Base-by-base conservation (phyloP, 2,113 vertebrate species). In the Arothron firmamentum region DNA sequence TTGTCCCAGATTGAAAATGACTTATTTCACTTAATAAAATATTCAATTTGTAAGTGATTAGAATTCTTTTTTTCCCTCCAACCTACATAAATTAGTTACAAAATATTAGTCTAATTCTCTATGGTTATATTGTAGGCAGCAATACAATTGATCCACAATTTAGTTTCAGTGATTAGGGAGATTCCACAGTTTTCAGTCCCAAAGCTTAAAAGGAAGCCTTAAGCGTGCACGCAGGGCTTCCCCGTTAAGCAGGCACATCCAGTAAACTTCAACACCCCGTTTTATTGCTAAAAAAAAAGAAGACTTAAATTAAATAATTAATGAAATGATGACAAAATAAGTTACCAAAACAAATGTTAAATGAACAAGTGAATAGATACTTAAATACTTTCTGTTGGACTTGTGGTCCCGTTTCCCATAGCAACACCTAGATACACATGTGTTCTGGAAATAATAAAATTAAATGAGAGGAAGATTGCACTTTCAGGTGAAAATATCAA, bases 41-140 rank as follows among this genome's bases (percentile, higher is more conserved):
- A 90, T 83, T 91, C 63, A 83, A 87, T 87, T 90, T 91, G 80
- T 91, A 78, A 88, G 74, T 85, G 80, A 90, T 92, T 91, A 91
- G 87, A 91, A 90, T 90, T 90, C 83, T 77, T 82, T 83, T 57
- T 59, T 73, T 8, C 4, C 11, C 34, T 38, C 10, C 73, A 79
- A 87, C 79, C 82, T 88, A 83, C 80, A 83, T 31, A 49, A 90
- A 87, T 89, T 82, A 85, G 61, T 77, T 90, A 84, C 53, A 89
- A 82, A 89, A 89, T 81, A 88, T 90, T 90, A 86, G 88, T 87
- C 82, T 88, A 74, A 83, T 90, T 89, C 79, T 87, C 82, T 91
- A 84, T 81, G 82, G 72, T 87, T 87, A 89, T 67, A 83, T 81
- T 70, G 79, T 75, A 83, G 79, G 85, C 84, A 85, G 82, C 68